Percentiles rank a stretch among this genome's conserved stretches.
These are phyloP conservation scores for Okamejei kenojei DNA, from an alignment of 2,797 vertebrate genomes.

Conservation along the genomic window DNA sequence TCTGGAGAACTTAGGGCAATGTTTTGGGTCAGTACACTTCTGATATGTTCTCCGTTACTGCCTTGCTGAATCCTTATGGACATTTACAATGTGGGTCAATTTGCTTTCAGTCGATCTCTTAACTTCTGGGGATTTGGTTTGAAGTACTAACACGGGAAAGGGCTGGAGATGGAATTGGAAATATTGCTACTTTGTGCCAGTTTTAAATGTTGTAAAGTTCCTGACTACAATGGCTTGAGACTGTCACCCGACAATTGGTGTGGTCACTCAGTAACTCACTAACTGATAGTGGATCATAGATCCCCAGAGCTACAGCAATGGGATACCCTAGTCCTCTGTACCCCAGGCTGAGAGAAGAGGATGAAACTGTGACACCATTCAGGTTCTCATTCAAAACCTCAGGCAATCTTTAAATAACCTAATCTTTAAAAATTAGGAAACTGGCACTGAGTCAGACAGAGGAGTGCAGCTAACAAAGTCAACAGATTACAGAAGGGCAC, in stretches of 20 bases:
- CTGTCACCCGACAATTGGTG: background rate
- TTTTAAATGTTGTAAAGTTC: background rate
- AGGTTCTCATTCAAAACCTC: background rate
- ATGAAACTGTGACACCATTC: background rate
- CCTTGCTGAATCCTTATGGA: too few species aligned
- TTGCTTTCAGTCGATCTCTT: background rate
- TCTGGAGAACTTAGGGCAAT: too few species aligned
- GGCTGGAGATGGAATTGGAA: background rate
- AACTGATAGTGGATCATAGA: background rate
- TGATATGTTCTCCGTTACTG: background rate
- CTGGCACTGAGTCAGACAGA: background rate
- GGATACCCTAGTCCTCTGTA: background rate
- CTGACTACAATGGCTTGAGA: background rate
- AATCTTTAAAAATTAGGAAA: background rate
- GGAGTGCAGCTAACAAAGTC: background rate
- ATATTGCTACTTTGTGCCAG: background rate
- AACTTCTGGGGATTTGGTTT: background rate
- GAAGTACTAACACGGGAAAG: background rate
- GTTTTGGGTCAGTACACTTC: too few species aligned
- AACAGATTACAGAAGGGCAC: background rate
- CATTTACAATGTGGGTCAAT: background rate
- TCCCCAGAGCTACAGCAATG: background rate
- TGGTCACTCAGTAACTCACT: background rate
- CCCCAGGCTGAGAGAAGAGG: background rate
- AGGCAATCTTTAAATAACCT: background rate